A percentile compares a stretch with the other conserved stretches of the same genome.
These are phyloP conservation scores for Pollenia griseotomentosa DNA, from an alignment of 2,888 invertebrate species.

Conservation along the genomic window DNA sequence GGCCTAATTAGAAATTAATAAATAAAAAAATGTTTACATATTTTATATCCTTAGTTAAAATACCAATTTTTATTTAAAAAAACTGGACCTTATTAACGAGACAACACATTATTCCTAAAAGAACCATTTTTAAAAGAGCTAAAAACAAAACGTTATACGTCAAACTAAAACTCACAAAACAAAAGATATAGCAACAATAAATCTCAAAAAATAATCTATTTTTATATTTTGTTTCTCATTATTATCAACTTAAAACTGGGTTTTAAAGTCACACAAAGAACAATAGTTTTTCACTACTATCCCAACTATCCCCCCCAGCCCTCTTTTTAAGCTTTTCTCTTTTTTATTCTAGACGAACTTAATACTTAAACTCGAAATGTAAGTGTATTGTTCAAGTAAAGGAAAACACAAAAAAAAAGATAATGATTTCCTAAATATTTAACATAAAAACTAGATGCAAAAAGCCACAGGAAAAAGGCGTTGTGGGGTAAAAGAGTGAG, in stretches of 20 bases:
- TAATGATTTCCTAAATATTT: slow-evolving; percentile 64
- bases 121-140: not conserved
- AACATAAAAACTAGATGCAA: slow-evolving; percentile 30
- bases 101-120: not conserved
- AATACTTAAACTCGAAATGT: slow-evolving; percentile 58
- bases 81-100: not conserved
- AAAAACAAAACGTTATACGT: slow-evolving; percentile 34
- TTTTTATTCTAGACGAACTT: slow-evolving; percentile 45
- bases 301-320: too few species aligned
- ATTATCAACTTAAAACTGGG: slow-evolving; percentile 28
- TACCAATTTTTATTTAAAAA: not conserved
- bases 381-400: slow-evolving; percentile 15
- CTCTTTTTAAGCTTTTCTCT: not conserved
- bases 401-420: slow-evolving; percentile 47
- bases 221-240: slow-evolving; percentile 19
- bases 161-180: slow-evolving; percentile 49
- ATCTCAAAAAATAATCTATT: slow-evolving; percentile 15
- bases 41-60: too few species aligned
- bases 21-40: too few species aligned
- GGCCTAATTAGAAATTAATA: not conserved
- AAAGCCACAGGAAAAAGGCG: slow-evolving; percentile 11
- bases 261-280: slow-evolving; percentile 55
- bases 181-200: slow-evolving; percentile 18
- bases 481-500: not conserved
- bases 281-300: slow-evolving; percentile 5